These are phyloP conservation scores for Dicerorhinus sumatrensis DNA, from an alignment of 2,113 vertebrate genomes.

Conservation along the genomic window DNA sequence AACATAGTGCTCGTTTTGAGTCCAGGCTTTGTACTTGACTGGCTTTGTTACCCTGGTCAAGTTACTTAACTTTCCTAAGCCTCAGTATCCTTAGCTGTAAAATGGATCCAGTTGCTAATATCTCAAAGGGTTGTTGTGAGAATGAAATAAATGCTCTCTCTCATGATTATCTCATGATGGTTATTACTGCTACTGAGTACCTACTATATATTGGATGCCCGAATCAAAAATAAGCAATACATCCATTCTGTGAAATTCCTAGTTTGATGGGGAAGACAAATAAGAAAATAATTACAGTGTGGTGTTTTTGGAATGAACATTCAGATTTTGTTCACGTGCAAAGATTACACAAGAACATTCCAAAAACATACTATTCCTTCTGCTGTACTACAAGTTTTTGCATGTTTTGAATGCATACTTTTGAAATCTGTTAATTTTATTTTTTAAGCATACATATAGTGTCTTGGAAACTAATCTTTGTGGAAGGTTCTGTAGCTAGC, in stretches of 20 bases:
- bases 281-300: background rate
- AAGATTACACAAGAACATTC: background rate
- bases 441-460: background rate
- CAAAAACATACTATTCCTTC: background rate
- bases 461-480: background rate
- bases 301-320: background rate
- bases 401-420: background rate
- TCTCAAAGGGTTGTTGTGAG: background rate
- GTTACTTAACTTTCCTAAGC: background rate
- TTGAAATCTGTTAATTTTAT: background rate
- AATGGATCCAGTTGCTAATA: background rate
- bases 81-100: background rate
- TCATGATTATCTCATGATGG: background rate
- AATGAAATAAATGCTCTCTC: background rate
- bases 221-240: background rate
- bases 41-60: background rate
- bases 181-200: background rate
- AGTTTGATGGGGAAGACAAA: background rate
- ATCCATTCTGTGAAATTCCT: slow-evolving; percentile 8
- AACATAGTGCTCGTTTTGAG: background rate
- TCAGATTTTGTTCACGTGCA: background rate
- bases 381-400: background rate
- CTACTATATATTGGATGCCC: background rate
- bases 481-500: background rate
- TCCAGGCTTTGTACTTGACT: background rate